Evolutionary conservation across 2,797 vertebrate genomes (phyloP).

Genomic region (Propithecus perrieri): DNA sequence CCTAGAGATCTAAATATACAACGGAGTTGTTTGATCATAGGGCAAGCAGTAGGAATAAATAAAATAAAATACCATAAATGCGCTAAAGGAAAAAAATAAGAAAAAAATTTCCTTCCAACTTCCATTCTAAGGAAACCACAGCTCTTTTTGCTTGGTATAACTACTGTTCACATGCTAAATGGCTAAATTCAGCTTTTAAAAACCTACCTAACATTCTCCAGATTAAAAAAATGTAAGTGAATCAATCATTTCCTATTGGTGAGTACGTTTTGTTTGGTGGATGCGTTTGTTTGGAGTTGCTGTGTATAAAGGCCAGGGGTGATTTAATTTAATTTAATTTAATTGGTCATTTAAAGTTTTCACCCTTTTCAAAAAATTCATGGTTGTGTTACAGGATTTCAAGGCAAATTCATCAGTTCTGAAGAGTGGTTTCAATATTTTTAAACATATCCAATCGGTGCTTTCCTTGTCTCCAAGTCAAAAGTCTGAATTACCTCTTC

Average conservation of each 20-base stretch:
- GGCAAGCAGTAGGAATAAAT: slow-evolving; percentile 54
- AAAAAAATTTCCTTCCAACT: slow-evolving; percentile 8
- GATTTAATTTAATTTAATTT: not conserved
- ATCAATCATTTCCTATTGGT: not conserved
- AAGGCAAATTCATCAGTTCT: not conserved
- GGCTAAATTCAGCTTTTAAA: slow-evolving; percentile 4
- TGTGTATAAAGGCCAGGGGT: not conserved
- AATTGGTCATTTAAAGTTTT: not conserved
- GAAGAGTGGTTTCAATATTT: slow-evolving; percentile 2
- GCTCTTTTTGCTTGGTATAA: not conserved
- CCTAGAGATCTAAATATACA: slow-evolving; percentile 70
- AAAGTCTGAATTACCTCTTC: not conserved
- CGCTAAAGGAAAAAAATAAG: slow-evolving; percentile 18
- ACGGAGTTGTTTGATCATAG: slow-evolving; percentile 67
- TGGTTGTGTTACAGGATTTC: not conserved
- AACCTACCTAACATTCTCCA: not conserved
- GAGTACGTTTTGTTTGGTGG: not conserved
- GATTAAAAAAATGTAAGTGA: not conserved
- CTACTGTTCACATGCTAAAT: not conserved
- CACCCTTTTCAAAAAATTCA: not conserved
- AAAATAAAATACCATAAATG: slow-evolving; percentile 61
- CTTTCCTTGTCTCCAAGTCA: not conserved
- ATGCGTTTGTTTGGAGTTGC: not conserved
- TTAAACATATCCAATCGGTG: not conserved
- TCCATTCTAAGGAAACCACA: slow-evolving; percentile 42